phyloP scores from a whole-genome alignment of 2,888 invertebrate genomes.

The Brenthis hecate region DNA sequence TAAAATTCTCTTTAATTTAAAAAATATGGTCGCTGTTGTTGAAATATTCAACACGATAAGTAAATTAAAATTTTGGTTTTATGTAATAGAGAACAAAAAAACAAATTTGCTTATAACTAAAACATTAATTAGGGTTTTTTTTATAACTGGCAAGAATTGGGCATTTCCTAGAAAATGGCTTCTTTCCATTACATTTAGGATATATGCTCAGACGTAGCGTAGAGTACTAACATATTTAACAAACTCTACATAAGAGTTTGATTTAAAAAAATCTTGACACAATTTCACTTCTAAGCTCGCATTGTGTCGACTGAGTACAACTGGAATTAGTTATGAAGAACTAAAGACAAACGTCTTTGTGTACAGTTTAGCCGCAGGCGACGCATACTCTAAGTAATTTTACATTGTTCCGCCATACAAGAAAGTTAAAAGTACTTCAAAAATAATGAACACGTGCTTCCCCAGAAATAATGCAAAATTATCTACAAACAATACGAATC shows the following conservation, averaged over 20 bases:
- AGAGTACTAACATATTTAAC: constrained; percentile 17
- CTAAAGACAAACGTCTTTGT: constrained; percentile 49
- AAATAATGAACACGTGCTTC: constrained; percentile 48
- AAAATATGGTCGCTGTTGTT: too few relatives aligned
- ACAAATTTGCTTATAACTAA: too few relatives aligned
- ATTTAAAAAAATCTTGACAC: constrained; percentile 48
- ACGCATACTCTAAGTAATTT: constrained; percentile 48
- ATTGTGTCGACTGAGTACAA: constrained; percentile 46
- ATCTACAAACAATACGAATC: constrained; percentile 48
- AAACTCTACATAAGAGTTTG: constrained; percentile 24
- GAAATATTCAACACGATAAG: too few relatives aligned
- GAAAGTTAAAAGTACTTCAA: constrained; percentile 39
- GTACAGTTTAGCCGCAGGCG: constrained; percentile 47
- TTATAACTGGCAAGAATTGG: too few relatives aligned
- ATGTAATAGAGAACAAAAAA: too few relatives aligned
- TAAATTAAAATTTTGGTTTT: too few relatives aligned
- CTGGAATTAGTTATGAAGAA: constrained; percentile 50
- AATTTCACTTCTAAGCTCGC: constrained; percentile 49
- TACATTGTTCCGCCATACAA: constrained; percentile 45
- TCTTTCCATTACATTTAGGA: not conserved
- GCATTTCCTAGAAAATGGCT: not conserved
- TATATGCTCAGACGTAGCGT: not conserved
- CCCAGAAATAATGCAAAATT: constrained; percentile 47
- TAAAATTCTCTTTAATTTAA: too few relatives aligned
- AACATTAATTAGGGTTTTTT: too few relatives aligned